Evolutionary conservation across 1,140 invertebrate genomes (phyloP).

Genomic region (Meloidogyne hapla): DNA sequence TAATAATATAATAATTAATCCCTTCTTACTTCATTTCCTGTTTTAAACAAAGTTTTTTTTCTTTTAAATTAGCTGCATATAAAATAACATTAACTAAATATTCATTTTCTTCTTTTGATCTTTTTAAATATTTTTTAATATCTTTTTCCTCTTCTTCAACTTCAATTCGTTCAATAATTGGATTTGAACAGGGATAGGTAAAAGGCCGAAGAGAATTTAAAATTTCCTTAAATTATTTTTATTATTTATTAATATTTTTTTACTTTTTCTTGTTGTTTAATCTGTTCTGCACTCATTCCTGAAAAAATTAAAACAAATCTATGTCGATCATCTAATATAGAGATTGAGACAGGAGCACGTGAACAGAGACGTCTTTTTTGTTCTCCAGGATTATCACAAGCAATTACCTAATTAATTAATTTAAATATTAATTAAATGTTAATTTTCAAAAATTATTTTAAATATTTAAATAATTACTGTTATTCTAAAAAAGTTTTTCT

Average conservation of each 20-base stretch:
- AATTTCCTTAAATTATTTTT: slow-evolving; percentile 48
- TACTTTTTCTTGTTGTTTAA: slow-evolving; percentile 51
- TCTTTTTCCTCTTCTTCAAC: slow-evolving; percentile 38
- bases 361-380: slow-evolving; percentile 48
- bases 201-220: slow-evolving; percentile 48
- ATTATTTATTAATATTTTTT: slow-evolving; percentile 11
- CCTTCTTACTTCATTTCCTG: slow-evolving; percentile 55
- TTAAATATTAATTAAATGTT: not conserved
- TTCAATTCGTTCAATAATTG: slow-evolving; percentile 51
- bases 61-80: slow-evolving; percentile 56
- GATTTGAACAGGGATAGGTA: slow-evolving; percentile 49
- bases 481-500: slow-evolving; percentile 47
- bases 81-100: slow-evolving; percentile 47
- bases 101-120: slow-evolving; percentile 19
- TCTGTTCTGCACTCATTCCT: slow-evolving; percentile 52
- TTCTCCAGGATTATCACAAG: slow-evolving; percentile 55
- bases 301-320: slow-evolving; percentile 52
- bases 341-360: slow-evolving; percentile 53
- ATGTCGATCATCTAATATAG: slow-evolving; percentile 51
- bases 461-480: slow-evolving; percentile 24
- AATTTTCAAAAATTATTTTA: slow-evolving; percentile 10
- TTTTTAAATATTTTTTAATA: not conserved
- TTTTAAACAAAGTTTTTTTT: slow-evolving; percentile 55
- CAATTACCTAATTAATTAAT: slow-evolving; percentile 27
- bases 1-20: slow-evolving; percentile 24